phyloP scores from a whole-genome alignment of 2,888 invertebrate genomes.

The Corbicula japonica region DNA sequence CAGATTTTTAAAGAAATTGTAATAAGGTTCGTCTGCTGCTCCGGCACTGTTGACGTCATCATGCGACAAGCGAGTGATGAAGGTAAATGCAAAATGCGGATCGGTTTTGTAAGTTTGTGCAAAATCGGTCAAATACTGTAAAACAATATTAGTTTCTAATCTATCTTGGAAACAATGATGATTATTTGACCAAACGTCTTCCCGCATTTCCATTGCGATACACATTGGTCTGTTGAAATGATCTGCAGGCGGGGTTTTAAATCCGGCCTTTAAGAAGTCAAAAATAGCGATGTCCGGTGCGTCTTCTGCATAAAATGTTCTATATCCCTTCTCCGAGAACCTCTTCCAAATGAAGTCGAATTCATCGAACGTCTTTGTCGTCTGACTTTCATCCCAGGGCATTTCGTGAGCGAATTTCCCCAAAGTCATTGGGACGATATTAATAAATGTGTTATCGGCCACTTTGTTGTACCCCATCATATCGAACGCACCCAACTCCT shows the following conservation, averaged over 20 bases:
- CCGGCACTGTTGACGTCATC: slow-evolving; percentile 93
- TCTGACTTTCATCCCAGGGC: slow-evolving; percentile 68
- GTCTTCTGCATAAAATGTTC: slow-evolving; percentile 94
- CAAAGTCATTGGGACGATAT: slow-evolving; percentile 92
- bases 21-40: slow-evolving; percentile 90
- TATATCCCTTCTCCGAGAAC: slow-evolving; percentile 91
- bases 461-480: slow-evolving; percentile 96
- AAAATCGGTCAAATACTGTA: slow-evolving; percentile 89
- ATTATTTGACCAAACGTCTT: slow-evolving; percentile 76
- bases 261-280: slow-evolving; percentile 92
- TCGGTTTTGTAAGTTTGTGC: slow-evolving; percentile 88
- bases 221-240: slow-evolving; percentile 93
- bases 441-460: slow-evolving; percentile 95
- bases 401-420: slow-evolving; percentile 72
- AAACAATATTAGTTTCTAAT: slow-evolving; percentile 89
- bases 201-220: slow-evolving; percentile 87
- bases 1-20: slow-evolving; percentile 88
- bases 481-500: slow-evolving; percentile 93
- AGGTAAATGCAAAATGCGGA: slow-evolving; percentile 93
- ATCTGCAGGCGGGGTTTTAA: slow-evolving; percentile 93
- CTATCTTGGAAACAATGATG: slow-evolving; percentile 90
- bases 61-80: slow-evolving; percentile 94
- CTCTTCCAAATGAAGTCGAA: slow-evolving; percentile 94
- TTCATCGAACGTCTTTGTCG: slow-evolving; percentile 69
- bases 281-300: slow-evolving; percentile 93